Percentiles rank a stretch among this genome's conserved stretches.
Conservation (phyloP, 2,888 invertebrate species). For the Eretmocerus hayati region DNA sequence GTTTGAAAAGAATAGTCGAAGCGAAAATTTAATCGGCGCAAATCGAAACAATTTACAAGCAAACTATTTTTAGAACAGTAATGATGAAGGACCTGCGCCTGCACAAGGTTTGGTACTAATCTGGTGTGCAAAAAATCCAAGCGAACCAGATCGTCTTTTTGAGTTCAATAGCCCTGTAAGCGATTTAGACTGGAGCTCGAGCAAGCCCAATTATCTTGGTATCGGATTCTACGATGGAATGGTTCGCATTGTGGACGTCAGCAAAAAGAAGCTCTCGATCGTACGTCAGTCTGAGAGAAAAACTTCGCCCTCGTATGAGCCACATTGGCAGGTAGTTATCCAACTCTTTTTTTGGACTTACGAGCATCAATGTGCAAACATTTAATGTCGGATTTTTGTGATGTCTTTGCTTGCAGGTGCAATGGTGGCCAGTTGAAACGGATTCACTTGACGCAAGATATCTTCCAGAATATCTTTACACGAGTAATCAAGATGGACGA, state of each 20-base stretch:
- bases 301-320: constrained; percentile 58
- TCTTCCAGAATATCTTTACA: constrained; percentile 34
- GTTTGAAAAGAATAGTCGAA: too few relatives aligned
- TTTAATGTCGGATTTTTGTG: too few relatives aligned
- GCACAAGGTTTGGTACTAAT: constrained; percentile 61
- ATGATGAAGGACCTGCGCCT: too few relatives aligned
- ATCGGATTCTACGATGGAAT: constrained; percentile 69
- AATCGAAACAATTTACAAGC: too few relatives aligned
- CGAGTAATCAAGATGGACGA: constrained; percentile 38
- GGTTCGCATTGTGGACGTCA: constrained; percentile 65
- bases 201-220: constrained; percentile 65
- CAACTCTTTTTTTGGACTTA: too few relatives aligned
- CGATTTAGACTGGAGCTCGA: constrained; percentile 62
- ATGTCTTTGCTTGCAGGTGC: constrained; percentile 40
- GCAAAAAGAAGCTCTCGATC: constrained; percentile 49
- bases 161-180: constrained; percentile 60
- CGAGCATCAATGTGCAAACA: too few relatives aligned
- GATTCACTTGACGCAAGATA: constrained; percentile 25
- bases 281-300: constrained; percentile 53
- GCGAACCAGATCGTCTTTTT: constrained; percentile 66
- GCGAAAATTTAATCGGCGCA: too few relatives aligned
- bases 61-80: too few relatives aligned
- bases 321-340: constrained; percentile 52
- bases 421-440: constrained; percentile 51
- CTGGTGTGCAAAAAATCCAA: constrained; percentile 73